phyloP scores from a whole-genome alignment of 2,797 vertebrate genomes.

The Hephaestus fuliginosus region DNA sequence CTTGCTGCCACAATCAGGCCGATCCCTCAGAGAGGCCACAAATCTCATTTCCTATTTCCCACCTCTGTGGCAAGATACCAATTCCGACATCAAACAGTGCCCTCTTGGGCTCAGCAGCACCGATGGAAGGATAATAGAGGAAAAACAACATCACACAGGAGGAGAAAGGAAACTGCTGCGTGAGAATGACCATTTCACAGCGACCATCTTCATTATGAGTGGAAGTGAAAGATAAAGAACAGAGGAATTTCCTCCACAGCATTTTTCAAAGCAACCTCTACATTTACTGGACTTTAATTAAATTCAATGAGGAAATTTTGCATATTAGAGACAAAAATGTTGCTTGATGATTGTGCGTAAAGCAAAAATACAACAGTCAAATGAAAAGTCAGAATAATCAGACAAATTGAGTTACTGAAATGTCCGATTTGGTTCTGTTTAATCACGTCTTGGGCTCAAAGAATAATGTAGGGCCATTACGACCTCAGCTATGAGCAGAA shows the following conservation, averaged over 20 bases:
- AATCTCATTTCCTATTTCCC: constrained; percentile 79
- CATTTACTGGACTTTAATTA: background rate
- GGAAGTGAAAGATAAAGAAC: background rate
- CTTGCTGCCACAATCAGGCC: constrained; percentile 59
- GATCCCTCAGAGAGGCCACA: constrained; percentile 66
- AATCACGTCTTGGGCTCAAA: constrained; percentile 6
- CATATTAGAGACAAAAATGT: background rate
- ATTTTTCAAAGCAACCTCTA: background rate
- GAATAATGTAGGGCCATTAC: background rate
- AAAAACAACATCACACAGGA: constrained; percentile 52
- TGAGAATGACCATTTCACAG: constrained; percentile 25
- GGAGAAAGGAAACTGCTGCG: constrained; percentile 28
- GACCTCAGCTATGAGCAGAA: background rate
- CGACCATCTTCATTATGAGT: constrained; percentile 17
- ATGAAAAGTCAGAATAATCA: background rate
- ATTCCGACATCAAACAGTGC: constrained; percentile 75
- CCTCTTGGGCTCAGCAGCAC: constrained; percentile 64
- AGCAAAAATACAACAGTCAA: background rate
- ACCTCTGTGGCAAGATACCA: constrained; percentile 72
- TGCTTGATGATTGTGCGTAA: background rate
- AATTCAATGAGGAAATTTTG: background rate
- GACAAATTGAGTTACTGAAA: constrained; percentile 10
- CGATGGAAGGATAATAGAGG: constrained; percentile 67
- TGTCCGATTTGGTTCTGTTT: constrained; percentile 1
- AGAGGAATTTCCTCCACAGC: background rate